phyloP scores from a whole-genome alignment of 2,113 vertebrate species.

The Poecilia latipinna region DNA sequence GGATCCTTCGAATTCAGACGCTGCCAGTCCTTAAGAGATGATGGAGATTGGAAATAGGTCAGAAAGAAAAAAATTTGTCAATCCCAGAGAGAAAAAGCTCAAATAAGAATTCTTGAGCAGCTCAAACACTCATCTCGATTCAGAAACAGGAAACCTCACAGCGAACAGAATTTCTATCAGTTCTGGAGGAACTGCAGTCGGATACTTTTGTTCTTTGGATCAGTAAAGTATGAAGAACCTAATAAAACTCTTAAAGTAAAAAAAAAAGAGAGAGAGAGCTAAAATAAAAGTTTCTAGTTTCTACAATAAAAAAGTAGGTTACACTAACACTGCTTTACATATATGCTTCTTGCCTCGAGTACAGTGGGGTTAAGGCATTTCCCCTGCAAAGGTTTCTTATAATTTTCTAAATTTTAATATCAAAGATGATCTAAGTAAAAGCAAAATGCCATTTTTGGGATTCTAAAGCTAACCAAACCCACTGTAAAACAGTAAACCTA shows the following conservation, averaged over 20 bases:
- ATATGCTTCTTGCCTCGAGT: no score
- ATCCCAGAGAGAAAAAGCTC: slow-evolving; percentile 39
- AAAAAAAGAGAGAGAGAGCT: slow-evolving; percentile 22
- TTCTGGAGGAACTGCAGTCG: slow-evolving; percentile 26
- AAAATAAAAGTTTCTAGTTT: no score
- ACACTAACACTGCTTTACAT: no score
- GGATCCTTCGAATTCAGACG: slow-evolving; percentile 44
- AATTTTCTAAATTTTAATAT: no score
- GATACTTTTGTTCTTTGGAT: slow-evolving; percentile 36
- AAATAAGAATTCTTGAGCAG: slow-evolving; percentile 54
- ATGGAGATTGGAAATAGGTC: slow-evolving; percentile 64
- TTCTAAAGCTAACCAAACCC: no score
- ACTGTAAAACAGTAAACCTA: no score
- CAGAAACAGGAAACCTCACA: slow-evolving; percentile 31
- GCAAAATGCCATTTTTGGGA: no score
- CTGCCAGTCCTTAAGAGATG: slow-evolving; percentile 52
- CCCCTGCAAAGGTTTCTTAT: no score
- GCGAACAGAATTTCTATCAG: slow-evolving; percentile 28
- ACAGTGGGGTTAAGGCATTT: no score
- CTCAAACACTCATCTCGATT: slow-evolving; percentile 51
- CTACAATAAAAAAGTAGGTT: no score
- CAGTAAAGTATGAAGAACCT: background rate
- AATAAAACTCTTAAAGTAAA: slow-evolving; percentile 3
- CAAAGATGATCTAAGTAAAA: no score
- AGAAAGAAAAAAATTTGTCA: slow-evolving; percentile 37